phyloP scores from a whole-genome alignment of 2,797 vertebrate species.

The Crypturellus tataupa region DNA sequence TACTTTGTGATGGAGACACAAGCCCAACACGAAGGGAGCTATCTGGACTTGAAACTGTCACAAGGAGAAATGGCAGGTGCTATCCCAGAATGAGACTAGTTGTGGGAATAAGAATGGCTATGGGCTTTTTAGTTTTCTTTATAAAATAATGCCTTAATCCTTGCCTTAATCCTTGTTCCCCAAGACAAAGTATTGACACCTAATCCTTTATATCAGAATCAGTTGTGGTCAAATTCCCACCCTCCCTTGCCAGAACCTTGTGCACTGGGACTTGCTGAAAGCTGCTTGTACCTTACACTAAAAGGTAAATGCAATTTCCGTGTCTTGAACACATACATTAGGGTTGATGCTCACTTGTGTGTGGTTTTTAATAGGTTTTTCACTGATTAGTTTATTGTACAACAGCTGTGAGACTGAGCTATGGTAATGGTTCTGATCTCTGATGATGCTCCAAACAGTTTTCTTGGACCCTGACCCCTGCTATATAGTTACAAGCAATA shows the following conservation, averaged over 20 bases:
- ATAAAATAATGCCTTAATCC: background rate
- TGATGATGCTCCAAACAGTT: background rate
- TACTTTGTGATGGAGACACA: too few relatives aligned
- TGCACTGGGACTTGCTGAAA: background rate
- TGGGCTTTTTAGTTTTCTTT: background rate
- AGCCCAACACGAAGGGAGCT: background rate
- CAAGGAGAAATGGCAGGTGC: background rate
- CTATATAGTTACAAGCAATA: background rate
- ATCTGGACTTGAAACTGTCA: background rate
- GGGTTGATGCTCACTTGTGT: background rate
- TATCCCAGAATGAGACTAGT: background rate
- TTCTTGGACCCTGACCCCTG: background rate
- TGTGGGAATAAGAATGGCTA: background rate
- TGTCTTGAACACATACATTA: background rate
- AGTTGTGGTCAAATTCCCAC: background rate
- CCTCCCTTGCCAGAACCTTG: rapidly evolving
- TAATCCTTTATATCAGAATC: background rate
- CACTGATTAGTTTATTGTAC: background rate
- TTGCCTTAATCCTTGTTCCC: background rate
- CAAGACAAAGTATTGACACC: background rate
- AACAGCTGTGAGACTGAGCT: background rate
- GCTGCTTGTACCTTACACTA: background rate
- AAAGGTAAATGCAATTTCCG: background rate
- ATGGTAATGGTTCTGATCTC: background rate
- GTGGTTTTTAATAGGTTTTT: background rate